Evolutionary conservation across 2,113 vertebrate species (phyloP), one percentile per base, ranked within the genome.

Genomic region (Paratilapia polleni): DNA sequence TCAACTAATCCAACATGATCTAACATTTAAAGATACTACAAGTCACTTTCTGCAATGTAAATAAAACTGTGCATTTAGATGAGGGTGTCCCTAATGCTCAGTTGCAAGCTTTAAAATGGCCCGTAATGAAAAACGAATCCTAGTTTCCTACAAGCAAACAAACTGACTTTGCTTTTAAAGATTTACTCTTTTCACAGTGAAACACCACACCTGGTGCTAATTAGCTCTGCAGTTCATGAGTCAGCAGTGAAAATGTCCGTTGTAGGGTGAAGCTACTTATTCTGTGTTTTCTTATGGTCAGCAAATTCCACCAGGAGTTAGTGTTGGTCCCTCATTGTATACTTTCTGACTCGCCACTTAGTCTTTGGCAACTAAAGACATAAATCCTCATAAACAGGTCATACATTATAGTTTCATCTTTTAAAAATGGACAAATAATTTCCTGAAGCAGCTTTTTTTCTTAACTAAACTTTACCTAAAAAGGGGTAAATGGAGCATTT

Each of bases 151-250:
- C 19, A 41, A 59, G 41, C 8, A 56, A 28, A 57, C 17, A 73
- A 73, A 54, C 47, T 34, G 9, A 49, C 8, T 22, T 57, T 79
- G 38, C 5, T 63, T 70, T 22, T 7, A 57, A 68, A 59, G 15
- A 62, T 61, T 43, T 52, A 34, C 2, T 62, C n/a, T 36, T 59
- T 64, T 62, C n/a, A 17, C 47, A 70, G 17, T 3, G 22, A 80
- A 77, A 28, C 57, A 4, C 20, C 78, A 60, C 20, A 36, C n/a
- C 34, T 60, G 19, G 54, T 4, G 7, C 43, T 63, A 74, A 84
- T 83, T 81, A 81, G 47, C 68, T 83, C 8, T 26, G 38, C 1
- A 74, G 75, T 83, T 86, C n/a, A 78, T 9, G 52, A 61, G 52
- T 82, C 36, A 58, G 56, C 61, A 41, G 26, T 22, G 22, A 31